These are phyloP conservation scores for Bos indicus DNA, from an alignment of 2,113 vertebrate genomes.

Conservation along the genomic window DNA sequence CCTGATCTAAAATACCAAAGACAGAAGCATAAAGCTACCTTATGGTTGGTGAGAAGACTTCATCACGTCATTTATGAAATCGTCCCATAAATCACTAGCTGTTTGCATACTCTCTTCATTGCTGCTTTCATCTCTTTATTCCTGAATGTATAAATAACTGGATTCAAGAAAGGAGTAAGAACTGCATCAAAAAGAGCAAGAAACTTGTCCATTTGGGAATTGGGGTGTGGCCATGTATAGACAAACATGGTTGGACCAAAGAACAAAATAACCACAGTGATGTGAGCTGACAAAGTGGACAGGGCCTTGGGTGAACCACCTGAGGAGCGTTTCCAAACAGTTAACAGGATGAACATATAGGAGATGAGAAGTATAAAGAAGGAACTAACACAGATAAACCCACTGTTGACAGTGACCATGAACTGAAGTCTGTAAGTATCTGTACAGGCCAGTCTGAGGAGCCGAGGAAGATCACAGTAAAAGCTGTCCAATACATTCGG, in stretches of 20 bases:
- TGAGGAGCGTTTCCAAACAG: slow-evolving; percentile 34
- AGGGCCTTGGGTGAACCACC: slow-evolving; percentile 48
- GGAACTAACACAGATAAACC: slow-evolving; percentile 47
- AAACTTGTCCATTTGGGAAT: slow-evolving; percentile 43
- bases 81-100: not conserved
- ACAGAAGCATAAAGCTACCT: not conserved
- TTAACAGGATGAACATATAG: slow-evolving; percentile 44
- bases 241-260: slow-evolving; percentile 54
- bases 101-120: slow-evolving; percentile 40
- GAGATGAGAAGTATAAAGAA: slow-evolving; percentile 39
- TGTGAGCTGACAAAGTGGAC: slow-evolving; percentile 59
- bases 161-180: slow-evolving; percentile 58
- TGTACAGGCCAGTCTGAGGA: slow-evolving; percentile 40
- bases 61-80: slow-evolving; percentile 9
- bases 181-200: slow-evolving; percentile 44
- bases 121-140: slow-evolving; percentile 60
- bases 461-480: slow-evolving; percentile 48
- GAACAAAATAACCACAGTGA: slow-evolving; percentile 48
- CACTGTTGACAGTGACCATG: slow-evolving; percentile 51
- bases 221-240: slow-evolving; percentile 41
- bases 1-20: not conserved
- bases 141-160: slow-evolving; percentile 57
- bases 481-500: slow-evolving; percentile 54
- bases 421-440: slow-evolving; percentile 41
- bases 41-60: not conserved